A percentile compares a stretch with the other conserved stretches of the same genome.
These are phyloP conservation scores for Aplysina aerophoba DNA, from an alignment of 37 sponge, comb jelly and placozoan genomes.

Conservation along the genomic window DNA sequence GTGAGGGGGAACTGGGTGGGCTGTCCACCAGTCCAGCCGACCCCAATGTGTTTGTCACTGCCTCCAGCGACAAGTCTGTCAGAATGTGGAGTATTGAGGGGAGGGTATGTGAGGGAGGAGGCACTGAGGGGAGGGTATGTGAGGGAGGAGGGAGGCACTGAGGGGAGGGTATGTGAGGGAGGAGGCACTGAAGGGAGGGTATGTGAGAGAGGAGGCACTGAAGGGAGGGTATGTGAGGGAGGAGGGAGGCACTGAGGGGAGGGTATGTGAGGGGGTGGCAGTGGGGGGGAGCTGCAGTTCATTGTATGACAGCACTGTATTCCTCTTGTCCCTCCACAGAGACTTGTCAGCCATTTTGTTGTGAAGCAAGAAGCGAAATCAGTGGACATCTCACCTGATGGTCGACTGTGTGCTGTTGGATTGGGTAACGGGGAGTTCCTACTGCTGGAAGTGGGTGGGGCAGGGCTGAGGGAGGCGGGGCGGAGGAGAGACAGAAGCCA, in stretches of 20 bases:
- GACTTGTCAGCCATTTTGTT: slow-evolving; percentile 11
- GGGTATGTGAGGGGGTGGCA: no score
- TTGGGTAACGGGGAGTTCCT: slow-evolving; percentile 85
- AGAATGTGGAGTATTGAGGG: slow-evolving; percentile 77
- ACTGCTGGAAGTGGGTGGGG: slow-evolving; percentile 35
- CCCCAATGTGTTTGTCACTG: slow-evolving; percentile 74
- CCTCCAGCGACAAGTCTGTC: slow-evolving; percentile 86
- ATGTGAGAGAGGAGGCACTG: background rate
- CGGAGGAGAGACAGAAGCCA: slow-evolving; percentile 72
- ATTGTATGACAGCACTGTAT: no score
- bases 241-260: background rate
- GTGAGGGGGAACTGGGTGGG: slow-evolving; percentile 95
- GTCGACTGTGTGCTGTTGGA: slow-evolving; percentile 75
- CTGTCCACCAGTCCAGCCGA: slow-evolving; percentile 76
- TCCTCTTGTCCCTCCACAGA: slow-evolving; percentile 22
- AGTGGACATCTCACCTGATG: slow-evolving; percentile 78
- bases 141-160: background rate
- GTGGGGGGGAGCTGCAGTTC: no score
- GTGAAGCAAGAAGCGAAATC: slow-evolving; percentile 59
- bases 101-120: slow-evolving; percentile 50
- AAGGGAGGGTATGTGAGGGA: background rate
- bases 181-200: background rate
- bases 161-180: background rate
- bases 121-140: background rate
- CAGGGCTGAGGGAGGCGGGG: slow-evolving; percentile 54